phyloP scores from a whole-genome alignment of 2,113 vertebrate genomes.

The Apistogramma diplotaenia region DNA sequence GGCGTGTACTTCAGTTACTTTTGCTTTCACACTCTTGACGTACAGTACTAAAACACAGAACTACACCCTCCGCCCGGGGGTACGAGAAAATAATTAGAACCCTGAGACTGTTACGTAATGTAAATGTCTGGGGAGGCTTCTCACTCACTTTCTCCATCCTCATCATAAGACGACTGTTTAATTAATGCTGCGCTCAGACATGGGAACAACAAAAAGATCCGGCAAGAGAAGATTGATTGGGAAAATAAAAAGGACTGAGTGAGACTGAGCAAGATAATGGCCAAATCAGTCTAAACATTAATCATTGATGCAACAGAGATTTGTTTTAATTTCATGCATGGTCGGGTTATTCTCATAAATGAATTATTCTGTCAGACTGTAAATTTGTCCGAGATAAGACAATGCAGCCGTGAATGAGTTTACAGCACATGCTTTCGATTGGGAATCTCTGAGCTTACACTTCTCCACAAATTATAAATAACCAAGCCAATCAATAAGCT shows the following conservation, averaged over 20 bases:
- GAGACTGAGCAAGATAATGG: background rate
- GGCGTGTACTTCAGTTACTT: background rate
- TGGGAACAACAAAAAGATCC: constrained; percentile 1
- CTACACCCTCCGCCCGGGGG: background rate
- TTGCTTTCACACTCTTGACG: background rate
- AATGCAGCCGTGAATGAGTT: background rate
- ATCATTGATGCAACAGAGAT: background rate
- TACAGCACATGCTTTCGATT: constrained; percentile 4
- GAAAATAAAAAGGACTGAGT: constrained; percentile 2
- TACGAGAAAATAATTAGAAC: constrained; percentile 32
- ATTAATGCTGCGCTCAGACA: constrained; percentile 32
- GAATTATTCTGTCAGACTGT: background rate
- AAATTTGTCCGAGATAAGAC: background rate
- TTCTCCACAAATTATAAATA: background rate
- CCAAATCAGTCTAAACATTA: background rate
- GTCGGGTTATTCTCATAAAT: background rate
- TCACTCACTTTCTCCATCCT: background rate
- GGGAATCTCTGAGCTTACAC: background rate
- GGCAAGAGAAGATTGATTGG: background rate
- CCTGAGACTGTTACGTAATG: background rate
- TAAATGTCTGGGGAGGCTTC: constrained; percentile 12
- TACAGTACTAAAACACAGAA: background rate
- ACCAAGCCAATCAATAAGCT: background rate
- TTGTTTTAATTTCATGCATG: background rate
- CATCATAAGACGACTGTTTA: constrained; percentile 32